Base-by-base conservation (phyloP, 2,113 vertebrate species). In the Epinephelus lanceolatus region DNA sequence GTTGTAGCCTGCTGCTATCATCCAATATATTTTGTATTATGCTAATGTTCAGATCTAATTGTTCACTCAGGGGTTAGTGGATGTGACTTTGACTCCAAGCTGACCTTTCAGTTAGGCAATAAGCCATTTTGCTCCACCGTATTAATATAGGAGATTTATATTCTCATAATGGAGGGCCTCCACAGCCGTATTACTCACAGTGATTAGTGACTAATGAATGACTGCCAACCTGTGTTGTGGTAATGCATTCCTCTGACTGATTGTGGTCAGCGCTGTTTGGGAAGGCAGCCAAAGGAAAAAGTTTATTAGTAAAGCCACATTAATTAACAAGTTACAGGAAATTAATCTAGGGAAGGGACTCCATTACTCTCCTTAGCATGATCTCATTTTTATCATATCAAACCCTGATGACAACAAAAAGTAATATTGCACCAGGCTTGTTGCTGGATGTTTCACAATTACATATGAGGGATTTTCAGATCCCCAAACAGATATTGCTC, bases 191-290 rank as follows among this genome's bases (percentile, higher is more conserved):
- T 90, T 74, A 87, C 86, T 90, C 82, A 84, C 40, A 12, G 55
- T 91, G 85, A 92, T 92, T 88, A 85, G 91, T 87, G 84, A 87
- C 70, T 82, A 86, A 90, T 86, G 86, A 89, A 80, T 76, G 81
- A 78, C 71, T 88, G 85, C 79, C 88, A 86, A 57, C 80, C 82
- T 84, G 71, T 76, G 82, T 77, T 78, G 80, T 80, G 47, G 74
- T 79, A 81, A 83, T 86, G 65, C 84, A 77, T 88, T 86, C 57
- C 62, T 84, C 75, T 91, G 88, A 90, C 84, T 83, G 89, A 90
- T 84, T 88, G 84, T 87, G 80, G 73, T 75, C 76, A 75, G 59
- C 71, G 53, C 45, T 70, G 72, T 76, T 87, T 77, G 81, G 85
- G 88, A 91, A 81, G 68, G 65, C 86, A 75, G 85, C 86, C 88